Base-by-base conservation (phyloP, 2,888 invertebrate genomes). In the Branchipolynoe longqiensis region DNA sequence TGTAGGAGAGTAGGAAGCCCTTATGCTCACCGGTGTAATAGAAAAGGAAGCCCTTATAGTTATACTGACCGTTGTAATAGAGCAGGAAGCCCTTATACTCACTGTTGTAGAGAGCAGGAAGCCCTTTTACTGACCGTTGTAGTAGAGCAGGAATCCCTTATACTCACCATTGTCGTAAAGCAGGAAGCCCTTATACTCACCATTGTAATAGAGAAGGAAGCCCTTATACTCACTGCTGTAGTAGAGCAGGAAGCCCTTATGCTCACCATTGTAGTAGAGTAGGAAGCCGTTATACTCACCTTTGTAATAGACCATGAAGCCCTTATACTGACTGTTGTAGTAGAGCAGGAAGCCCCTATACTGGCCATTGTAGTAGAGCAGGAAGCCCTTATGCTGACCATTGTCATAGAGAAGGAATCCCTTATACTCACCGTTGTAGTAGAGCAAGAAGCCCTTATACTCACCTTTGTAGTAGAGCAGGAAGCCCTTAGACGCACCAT, bases 231-330 rank as follows among this genome's bases (percentile, higher is more conserved):
- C 18, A 48, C 48, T 18, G 48, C 18, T 48, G 48, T 48, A 48
- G 48, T 48, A 12, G 48, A 18, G 48, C 18, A 48, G 8, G 8
- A 18, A 48, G 48, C 8, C 48, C 8, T 48, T 48, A 48, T 48
- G 8, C 8, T 8, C 18, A 48, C 48, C 48, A 18, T 48, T 48
- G 48, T 48, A 48, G 48, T 48, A 12, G 48, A 18, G 48, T 48
- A 48, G 8, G 8, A 18, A 48, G 48, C 8, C 48, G 18, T 48
- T 48, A 48, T 48, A 2, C 56, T 56, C 31, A 62, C 78, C 48
- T 4, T 78, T 41, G 28, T 78, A 78, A 28, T 78, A 78, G 28
- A 78, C 28, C 25, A 78, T 41, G 48, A 78, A 78, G 18, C 78
- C 78, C 28, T 54, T 78, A n/a, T n/a, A n/a, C n/a, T n/a, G n/a